Percentiles rank a stretch among this genome's conserved stretches.
Evolutionary conservation across 2,888 invertebrate species (phyloP).

Genomic region (Harpalus rubripes): DNA sequence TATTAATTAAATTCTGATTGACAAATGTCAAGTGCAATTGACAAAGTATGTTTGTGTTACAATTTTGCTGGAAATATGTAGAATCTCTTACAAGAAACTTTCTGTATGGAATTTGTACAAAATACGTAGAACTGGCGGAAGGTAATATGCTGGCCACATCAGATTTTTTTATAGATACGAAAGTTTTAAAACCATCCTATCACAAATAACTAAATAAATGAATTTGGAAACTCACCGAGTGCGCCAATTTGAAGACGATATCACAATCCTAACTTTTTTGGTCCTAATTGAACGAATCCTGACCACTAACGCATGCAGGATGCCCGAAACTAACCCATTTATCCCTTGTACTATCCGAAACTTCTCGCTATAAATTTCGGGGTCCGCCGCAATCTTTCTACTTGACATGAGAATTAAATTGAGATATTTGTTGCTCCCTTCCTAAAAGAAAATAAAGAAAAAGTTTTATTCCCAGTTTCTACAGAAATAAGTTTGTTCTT

Average conservation of each 20-base stretch:
- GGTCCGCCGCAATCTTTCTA: neutral
- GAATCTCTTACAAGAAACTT: too few relatives aligned
- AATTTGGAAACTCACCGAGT: neutral
- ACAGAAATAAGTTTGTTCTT: neutral
- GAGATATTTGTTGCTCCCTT: constrained; percentile 2
- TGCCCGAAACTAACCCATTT: neutral
- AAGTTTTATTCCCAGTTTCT: neutral
- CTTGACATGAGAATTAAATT: constrained; percentile 6
- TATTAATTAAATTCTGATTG: too few relatives aligned
- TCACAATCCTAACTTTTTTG: constrained; percentile 2
- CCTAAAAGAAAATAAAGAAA: neutral
- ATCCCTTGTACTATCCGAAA: neutral
- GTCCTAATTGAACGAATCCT: neutral
- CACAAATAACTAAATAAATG: neutral
- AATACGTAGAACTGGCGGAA: too few relatives aligned
- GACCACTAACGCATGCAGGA: neutral
- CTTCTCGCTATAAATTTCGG: neutral
- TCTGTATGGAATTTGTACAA: too few relatives aligned
- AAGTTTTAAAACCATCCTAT: neutral
- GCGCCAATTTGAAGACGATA: neutral
- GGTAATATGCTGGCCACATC: too few relatives aligned
- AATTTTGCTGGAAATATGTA: too few relatives aligned
- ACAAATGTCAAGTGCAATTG: too few relatives aligned
- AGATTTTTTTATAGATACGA: neutral
- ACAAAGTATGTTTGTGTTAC: too few relatives aligned